Base-by-base conservation (phyloP, 1,140 invertebrate species). In the Eciton burchellii region DNA sequence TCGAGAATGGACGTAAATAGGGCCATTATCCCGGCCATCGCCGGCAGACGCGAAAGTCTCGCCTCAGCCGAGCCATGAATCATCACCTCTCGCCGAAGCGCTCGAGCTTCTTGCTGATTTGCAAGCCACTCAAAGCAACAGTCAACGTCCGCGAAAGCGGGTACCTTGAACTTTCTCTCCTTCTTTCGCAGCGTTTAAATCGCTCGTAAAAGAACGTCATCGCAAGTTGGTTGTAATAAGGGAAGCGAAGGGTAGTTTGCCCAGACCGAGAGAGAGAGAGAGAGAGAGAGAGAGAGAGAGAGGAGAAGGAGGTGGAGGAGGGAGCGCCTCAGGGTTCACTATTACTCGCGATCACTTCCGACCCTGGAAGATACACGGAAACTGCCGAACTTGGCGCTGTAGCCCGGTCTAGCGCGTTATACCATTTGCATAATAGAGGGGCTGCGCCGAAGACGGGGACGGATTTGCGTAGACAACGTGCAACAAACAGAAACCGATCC, bases 381-480 rank as follows among this genome's bases (percentile, higher is more conserved):
- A 21, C 19, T 79, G 45, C 8, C 21, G n/a, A 86, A 72, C 85
- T 82, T 79, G 29, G n/a, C 19, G 41, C 16, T 49, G 49, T n/a
- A 73, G 71, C n/a, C 45, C 9, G 16, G 49, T 68, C 71, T 76
- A 77, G 52, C 49, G 72, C 70, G 76, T 65, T 65, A 71, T 59
- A 77, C 87, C 82, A 81, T 89, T 89, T 89, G 83, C 81, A 90
- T 90, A 90, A 91, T 90, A 77, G 83, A 88, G 65, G 54, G 24
- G 26, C 62, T 65, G 66, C 72, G 83, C 81, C 81, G 81, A 74
- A 65, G 71, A 86, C 83, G 68, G n/a, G n/a, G 84, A 71, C 49
- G 76, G 83, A 86, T 54, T 83, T 83, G 84, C 77, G 72, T 82
- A 73, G 84, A 81, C 47, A 66, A 63, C 8, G 35, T 21, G 21